These are phyloP conservation scores for Pipistrellus pipistrellus DNA, from an alignment of 2,797 vertebrate genomes.

Conservation along the genomic window DNA sequence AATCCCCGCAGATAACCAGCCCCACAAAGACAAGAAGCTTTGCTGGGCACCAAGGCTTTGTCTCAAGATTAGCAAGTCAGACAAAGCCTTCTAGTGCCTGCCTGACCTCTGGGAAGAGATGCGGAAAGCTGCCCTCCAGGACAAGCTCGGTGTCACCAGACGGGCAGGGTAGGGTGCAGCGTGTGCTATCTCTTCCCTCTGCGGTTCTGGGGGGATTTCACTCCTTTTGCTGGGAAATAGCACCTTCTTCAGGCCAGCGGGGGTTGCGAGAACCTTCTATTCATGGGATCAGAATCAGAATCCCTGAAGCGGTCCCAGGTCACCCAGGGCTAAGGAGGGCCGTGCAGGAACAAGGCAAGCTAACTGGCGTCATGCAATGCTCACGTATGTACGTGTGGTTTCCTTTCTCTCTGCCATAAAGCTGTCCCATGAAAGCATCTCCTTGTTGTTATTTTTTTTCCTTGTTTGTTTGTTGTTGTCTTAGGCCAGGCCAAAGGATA, in stretches of 20 bases:
- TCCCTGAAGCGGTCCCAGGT: not conserved
- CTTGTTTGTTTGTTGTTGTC: not conserved
- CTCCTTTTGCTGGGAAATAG: slow-evolving; percentile 80
- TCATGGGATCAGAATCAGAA: not conserved
- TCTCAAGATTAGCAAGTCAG: slow-evolving; percentile 71
- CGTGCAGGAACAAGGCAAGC: not conserved
- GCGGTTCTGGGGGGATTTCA: slow-evolving; percentile 68
- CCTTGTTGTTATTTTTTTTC: too few species aligned
- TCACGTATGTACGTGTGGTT: not conserved
- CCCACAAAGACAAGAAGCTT: slow-evolving; percentile 77
- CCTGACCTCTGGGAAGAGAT: slow-evolving; percentile 58
- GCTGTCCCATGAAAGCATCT: not conserved
- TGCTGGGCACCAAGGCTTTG: slow-evolving; percentile 61
- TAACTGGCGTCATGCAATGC: too few species aligned
- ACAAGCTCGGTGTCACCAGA: not conserved
- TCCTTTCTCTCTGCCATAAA: not conserved
- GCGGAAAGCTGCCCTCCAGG: slow-evolving; percentile 39
- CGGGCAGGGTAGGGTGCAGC: not conserved
- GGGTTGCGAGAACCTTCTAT: not conserved
- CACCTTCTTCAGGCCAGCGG: slow-evolving; percentile 81
- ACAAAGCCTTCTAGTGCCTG: slow-evolving; percentile 16
- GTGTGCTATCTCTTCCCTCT: not conserved
- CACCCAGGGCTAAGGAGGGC: not conserved
- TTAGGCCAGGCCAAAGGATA: not conserved
- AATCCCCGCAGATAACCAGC: slow-evolving; percentile 69